Base-by-base conservation (phyloP, 2,797 vertebrate genomes). In the Anas acuta region DNA sequence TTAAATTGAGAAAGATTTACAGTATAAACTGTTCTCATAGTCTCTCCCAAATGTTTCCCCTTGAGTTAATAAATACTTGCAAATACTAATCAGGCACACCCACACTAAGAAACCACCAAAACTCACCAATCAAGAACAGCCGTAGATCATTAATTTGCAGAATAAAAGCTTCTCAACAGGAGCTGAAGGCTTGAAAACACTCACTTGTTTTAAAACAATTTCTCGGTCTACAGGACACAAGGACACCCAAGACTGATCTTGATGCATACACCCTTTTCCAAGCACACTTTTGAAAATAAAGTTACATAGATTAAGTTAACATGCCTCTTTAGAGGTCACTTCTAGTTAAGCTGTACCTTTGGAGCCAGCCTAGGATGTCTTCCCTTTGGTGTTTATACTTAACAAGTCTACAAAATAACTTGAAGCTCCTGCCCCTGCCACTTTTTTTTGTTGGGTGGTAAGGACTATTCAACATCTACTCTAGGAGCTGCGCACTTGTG, bases 91-190 rank as follows among this genome's bases (percentile, higher is more conserved):
- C 54, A 69, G 72, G 70, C 73, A 87, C 76, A 86, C 54, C 33
- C 4, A 5, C 73, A 71, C 51, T 75, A 75, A 88, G 54, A 49
- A 90, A 69, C 33, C 82, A 91, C 84, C 79, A 74, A 84, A 91
- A 86, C 1, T 5, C 43, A 62, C 87, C 89, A 81, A 91, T 86
- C 76, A 90, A 87, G 76, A 95, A 26, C 78, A 91, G 79, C 3
- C 66, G 71, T 8, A 62, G 76, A 91, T 79, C 35, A 92, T 88
- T 91, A 94, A 93, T 93, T 93, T 54, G 58, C 58, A 81, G 69
- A 95, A 87, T 91, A 92, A 92, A 91, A 81, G 73, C 69, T 66
- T 89, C 82, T 89, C 89, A 91, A 93, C 79, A 51, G 76, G 62
- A 89, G 57, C 32, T 13, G 19, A 84, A 86, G 67, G 57, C 79